phyloP scores from a whole-genome alignment of 2,888 invertebrate genomes.

The Serripes groenlandicus region DNA sequence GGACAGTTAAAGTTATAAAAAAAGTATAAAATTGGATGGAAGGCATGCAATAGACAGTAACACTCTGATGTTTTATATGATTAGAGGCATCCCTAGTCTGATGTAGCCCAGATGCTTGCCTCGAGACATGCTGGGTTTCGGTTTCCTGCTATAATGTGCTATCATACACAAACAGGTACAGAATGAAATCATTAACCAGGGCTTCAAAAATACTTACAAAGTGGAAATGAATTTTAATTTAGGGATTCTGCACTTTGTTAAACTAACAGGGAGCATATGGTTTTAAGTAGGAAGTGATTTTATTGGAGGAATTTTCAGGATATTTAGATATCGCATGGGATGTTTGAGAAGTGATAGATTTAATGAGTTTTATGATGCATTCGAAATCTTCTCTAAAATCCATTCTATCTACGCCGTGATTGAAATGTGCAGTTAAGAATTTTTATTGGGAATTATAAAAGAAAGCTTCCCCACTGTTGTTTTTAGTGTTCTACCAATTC shows the following conservation, averaged over 20 bases:
- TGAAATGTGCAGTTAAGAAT: constrained; percentile 7
- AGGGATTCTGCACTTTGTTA: not conserved
- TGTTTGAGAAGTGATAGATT: not conserved
- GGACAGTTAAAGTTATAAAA: no score
- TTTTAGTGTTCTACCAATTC: not conserved
- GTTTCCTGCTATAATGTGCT: constrained; percentile 20
- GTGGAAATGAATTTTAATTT: constrained; percentile 16
- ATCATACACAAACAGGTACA: constrained; percentile 22
- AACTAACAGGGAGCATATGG: constrained; percentile 15
- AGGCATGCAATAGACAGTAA: not conserved
- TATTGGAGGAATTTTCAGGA: constrained; percentile 4
- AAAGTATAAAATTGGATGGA: no score
- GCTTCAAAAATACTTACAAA: constrained; percentile 12
- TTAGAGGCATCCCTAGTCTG: constrained; percentile 10
- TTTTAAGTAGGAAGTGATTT: not conserved
- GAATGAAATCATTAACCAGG: constrained; percentile 18
- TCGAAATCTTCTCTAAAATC: not conserved
- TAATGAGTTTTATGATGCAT: not conserved
- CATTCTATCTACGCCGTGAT: no score
- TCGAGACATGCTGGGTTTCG: constrained; percentile 13
- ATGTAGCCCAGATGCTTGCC: constrained; percentile 21
- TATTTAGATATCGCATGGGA: not conserved
- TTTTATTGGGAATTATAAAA: constrained; percentile 13
- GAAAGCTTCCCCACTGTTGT: not conserved
- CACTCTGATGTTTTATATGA: constrained; percentile 17